A percentile compares a stretch with the other conserved stretches of the same genome.
phyloP scores from a whole-genome alignment of 2,888 invertebrate genomes.

The Melipona beecheii region DNA sequence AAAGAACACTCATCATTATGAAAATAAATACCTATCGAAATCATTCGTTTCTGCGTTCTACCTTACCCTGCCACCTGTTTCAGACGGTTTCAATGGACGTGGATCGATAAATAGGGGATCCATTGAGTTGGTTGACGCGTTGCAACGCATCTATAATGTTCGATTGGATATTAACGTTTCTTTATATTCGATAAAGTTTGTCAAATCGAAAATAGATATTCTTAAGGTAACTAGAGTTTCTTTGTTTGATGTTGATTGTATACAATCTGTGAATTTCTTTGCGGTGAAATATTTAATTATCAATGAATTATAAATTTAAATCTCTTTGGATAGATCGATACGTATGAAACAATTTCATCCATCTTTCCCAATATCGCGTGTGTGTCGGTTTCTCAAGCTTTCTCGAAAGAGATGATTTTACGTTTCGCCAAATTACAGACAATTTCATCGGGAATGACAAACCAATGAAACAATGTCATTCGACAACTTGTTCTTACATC shows the following conservation, averaged over 20 bases:
- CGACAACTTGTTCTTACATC: no score
- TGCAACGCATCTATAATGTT: background rate
- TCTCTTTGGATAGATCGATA: no score
- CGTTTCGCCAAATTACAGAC: no score
- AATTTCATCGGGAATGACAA: no score
- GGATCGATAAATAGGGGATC: constrained; percentile 10
- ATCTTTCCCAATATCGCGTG: no score
- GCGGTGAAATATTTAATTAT: background rate
- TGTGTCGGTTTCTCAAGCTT: no score
- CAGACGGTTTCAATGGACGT: constrained; percentile 3
- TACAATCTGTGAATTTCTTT: background rate
- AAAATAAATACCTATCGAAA: constrained; percentile 80
- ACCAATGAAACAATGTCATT: no score
- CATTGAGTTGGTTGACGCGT: background rate
- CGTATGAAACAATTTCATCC: no score
- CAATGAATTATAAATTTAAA: no score
- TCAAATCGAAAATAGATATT: background rate
- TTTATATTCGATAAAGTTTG: no score
- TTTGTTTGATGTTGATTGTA: background rate
- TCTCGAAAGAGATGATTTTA: no score
- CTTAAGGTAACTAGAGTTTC: background rate
- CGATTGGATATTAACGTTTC: background rate
- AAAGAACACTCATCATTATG: constrained; percentile 83
- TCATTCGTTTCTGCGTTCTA: constrained; percentile 52
- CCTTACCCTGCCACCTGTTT: constrained; percentile 20